Evolutionary conservation across 2,888 invertebrate genomes (phyloP), one percentile per base, ranked within the genome.

Genomic region (Netelia virgata): DNA sequence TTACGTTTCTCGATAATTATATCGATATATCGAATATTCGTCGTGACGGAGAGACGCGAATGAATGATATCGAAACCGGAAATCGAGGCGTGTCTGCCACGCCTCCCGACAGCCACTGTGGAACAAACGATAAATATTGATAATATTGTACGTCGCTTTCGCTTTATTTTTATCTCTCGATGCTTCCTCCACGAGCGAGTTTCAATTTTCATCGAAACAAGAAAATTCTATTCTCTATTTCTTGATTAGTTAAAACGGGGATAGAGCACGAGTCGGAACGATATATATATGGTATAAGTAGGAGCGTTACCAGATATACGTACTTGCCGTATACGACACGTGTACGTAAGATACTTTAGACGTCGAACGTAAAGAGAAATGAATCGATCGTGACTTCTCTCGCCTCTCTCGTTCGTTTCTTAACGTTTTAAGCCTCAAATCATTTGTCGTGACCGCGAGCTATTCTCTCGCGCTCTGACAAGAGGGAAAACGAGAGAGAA

Each of bases 361-460:
- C 57, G 57, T 20, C 18, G 8, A 20, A 20, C 11, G 1, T 16
- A 66, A 20, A 61, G 64, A 73, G 18, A 59, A 50, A 72, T 20
- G 41, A 57, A 74, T 18, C 55, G 59, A 59, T 77, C 82, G 82
- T 82, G 76, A 82, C 72, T 82, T 16, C 23, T 66, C 47, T 76
- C 50, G 50, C 20, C 59, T 43, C 20, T 41, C 28, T 18, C n/a
- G 18, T 14, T 69, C 23, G 1, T 8, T 69, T 6, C 69, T 53
- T 57, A 28, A 23, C 43, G 18, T 55, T 23, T 61, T 18, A 16
- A 57, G 73, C 69, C 28, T 66, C 72, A 66, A 41, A 82, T 82
- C 72, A 77, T 82, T 82, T 82, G 82, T 82, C 77, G 82, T 77
- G 77, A 82, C 76, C 73, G 43, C 50, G 41, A 72, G 70, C 10